Percentiles rank a stretch among this genome's conserved stretches.
Evolutionary conservation across 2,888 invertebrate genomes (phyloP).

Genomic region (Dinocampus coccinellae): DNA sequence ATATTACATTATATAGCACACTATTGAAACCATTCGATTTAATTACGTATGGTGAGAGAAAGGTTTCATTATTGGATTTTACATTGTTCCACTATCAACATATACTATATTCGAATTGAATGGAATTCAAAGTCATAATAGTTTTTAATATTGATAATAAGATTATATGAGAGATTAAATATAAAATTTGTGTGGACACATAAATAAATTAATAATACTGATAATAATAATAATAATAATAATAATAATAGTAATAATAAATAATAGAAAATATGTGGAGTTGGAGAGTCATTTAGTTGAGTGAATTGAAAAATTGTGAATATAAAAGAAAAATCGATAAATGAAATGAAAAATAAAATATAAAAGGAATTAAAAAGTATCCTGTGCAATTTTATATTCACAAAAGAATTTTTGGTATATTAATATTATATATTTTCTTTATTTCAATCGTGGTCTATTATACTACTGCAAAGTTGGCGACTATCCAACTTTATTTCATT

Average conservation of each 20-base stretch:
- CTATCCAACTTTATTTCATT: slow-evolving; percentile 56
- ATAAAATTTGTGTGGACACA: too few relatives aligned
- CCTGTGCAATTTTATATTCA: not conserved
- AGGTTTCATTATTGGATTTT: slow-evolving; percentile 36
- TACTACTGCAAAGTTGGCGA: slow-evolving; percentile 44
- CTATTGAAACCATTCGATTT: slow-evolving; percentile 9
- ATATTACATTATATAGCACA: not conserved
- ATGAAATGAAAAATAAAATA: slow-evolving; percentile 24
- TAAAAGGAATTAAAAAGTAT: slow-evolving; percentile 26
- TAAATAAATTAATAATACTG: too few relatives aligned
- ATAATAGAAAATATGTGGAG: not conserved
- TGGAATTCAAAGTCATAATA: not conserved
- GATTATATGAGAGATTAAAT: too few relatives aligned
- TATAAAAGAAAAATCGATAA: not conserved
- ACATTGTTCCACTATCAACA: not conserved
- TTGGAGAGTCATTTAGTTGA: not conserved
- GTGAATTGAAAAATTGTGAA: not conserved
- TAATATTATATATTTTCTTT: slow-evolving; percentile 1
- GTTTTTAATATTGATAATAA: not conserved
- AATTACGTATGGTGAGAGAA: slow-evolving; percentile 28
- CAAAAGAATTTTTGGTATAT: slow-evolving; percentile 9
- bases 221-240: not conserved
- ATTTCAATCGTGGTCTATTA: slow-evolving; percentile 9
- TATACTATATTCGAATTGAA: not conserved
- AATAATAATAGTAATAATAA: not conserved